A percentile compares a stretch with the other conserved stretches of the same genome.
These are phyloP conservation scores for Semicossyphus pulcher DNA, from an alignment of 2,113 vertebrate species.

Conservation along the genomic window DNA sequence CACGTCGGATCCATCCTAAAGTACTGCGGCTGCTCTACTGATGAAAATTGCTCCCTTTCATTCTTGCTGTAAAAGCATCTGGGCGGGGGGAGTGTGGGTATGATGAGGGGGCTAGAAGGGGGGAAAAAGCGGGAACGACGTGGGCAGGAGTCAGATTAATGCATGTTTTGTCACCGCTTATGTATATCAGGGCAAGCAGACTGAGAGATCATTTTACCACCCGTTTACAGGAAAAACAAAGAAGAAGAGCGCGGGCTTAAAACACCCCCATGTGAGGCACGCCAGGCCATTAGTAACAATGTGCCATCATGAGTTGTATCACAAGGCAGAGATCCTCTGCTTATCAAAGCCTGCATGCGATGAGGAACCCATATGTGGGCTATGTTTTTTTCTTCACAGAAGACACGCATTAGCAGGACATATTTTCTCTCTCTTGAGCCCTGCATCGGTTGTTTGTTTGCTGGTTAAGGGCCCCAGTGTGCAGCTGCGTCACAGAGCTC, in stretches of 20 bases:
- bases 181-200: conserved; percentile 60
- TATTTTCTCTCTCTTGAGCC: conserved; percentile 35
- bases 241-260: neutral
- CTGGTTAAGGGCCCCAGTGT: conserved; percentile 41
- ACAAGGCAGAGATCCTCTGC: conserved; percentile 26
- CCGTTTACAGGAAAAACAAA: conserved; percentile 53
- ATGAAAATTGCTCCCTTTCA: conserved; percentile 75
- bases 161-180: conserved; percentile 56
- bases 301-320: conserved; percentile 51
- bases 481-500: conserved; percentile 63
- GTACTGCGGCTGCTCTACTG: conserved; percentile 65
- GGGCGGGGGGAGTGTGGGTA: neutral
- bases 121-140: conserved; percentile 58
- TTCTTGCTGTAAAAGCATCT: conserved; percentile 60
- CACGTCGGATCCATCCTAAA: conserved; percentile 73
- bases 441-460: conserved; percentile 54
- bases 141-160: conserved; percentile 68
- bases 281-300: conserved; percentile 43
- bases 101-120: neutral
- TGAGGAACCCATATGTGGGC: conserved; percentile 50
- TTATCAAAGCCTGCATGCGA: conserved; percentile 54
- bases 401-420: conserved; percentile 48
- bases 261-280: conserved; percentile 58
- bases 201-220: conserved; percentile 65
- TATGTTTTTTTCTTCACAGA: conserved; percentile 39